Conservation (phyloP, 2,113 vertebrate species). For the Colius striatus region DNA sequence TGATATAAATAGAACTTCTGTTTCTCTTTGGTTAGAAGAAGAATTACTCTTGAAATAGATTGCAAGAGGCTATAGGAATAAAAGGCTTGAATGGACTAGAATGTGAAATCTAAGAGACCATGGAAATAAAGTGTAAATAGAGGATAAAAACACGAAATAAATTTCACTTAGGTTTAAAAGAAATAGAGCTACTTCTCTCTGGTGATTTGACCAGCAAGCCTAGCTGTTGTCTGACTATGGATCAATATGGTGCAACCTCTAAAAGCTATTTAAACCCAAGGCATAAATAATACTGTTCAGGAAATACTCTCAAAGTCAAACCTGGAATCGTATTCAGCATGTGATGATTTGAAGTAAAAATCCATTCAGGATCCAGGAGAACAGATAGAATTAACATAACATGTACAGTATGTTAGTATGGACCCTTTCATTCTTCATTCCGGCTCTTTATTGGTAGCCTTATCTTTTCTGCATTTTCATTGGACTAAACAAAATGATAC, state of each 20-base stretch:
- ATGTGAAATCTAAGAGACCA: neutral
- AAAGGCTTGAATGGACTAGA: neutral
- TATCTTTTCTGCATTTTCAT: slow-evolving; percentile 52
- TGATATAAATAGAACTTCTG: neutral
- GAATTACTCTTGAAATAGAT: neutral
- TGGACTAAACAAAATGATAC: slow-evolving; percentile 1
- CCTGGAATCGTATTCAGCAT: neutral
- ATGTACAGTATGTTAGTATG: neutral
- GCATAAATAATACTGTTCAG: neutral
- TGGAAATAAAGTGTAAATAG: neutral
- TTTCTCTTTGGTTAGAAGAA: neutral
- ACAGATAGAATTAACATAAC: neutral
- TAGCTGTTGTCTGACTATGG: neutral
- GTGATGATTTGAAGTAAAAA: neutral
- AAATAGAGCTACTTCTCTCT: neutral
- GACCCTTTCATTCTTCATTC: slow-evolving; percentile 43
- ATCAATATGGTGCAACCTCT: slow-evolving; percentile 2
- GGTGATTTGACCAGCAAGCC: neutral
- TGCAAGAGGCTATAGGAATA: neutral
- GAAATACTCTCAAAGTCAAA: neutral
- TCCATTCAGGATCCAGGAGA: neutral
- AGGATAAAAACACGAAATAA: neutral
- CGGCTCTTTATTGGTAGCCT: slow-evolving; percentile 38
- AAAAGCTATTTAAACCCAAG: neutral
- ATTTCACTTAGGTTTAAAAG: neutral